Conservation (phyloP, 2,888 invertebrate species). For the Drosophila tanythrix region DNA sequence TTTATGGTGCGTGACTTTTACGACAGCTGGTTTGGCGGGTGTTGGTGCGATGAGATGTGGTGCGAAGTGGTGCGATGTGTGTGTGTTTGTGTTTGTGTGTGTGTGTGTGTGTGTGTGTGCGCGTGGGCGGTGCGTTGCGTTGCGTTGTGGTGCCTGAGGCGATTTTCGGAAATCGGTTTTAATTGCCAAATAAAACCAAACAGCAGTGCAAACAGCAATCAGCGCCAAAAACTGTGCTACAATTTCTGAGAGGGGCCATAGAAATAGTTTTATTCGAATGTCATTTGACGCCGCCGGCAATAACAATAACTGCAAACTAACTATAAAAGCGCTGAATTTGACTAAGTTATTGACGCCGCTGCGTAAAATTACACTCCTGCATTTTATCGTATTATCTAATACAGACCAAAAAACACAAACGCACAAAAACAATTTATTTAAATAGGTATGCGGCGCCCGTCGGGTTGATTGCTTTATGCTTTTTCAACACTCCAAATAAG, state of each 20-base stretch:
- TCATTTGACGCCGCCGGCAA: constrained; percentile 20
- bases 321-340: constrained; percentile 32
- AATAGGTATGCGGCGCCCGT: background rate
- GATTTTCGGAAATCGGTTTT: constrained; percentile 75
- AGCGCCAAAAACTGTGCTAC: constrained; percentile 56
- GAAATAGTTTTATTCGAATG: constrained; percentile 67
- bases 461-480: constrained; percentile 6
- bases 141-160: constrained; percentile 30
- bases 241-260: constrained; percentile 45
- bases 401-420: constrained; percentile 9
- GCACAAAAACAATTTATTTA: constrained; percentile 19
- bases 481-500: constrained; percentile 1
- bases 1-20: constrained; percentile 80
- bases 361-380: constrained; percentile 58
- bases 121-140: constrained; percentile 1
- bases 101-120: background rate
- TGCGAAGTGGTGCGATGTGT: background rate
- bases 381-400: constrained; percentile 64
- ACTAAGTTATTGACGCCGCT: constrained; percentile 53
- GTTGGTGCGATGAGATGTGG: constrained; percentile 21
- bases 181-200: constrained; percentile 77
- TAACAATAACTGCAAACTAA: constrained; percentile 30
- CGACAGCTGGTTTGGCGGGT: constrained; percentile 60
- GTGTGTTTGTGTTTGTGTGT: background rate
- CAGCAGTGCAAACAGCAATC: constrained; percentile 61